Evolutionary conservation across 35 echinoderm and acorn worm species (phyloP).

Genomic region (Chiridota heheva): DNA sequence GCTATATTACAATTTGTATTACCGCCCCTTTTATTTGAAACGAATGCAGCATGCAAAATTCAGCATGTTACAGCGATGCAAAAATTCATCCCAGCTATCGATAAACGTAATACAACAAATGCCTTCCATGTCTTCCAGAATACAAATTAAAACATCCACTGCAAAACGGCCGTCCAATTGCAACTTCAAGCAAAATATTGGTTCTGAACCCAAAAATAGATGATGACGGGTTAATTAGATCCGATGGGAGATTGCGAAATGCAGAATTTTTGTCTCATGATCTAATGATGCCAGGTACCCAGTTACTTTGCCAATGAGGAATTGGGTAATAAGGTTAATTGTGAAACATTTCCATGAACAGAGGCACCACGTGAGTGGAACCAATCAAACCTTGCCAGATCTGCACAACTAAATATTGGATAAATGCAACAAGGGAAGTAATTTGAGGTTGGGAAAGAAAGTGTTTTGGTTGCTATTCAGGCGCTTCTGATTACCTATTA

Average conservation of each 20-base stretch:
- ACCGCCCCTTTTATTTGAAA: too few relatives aligned
- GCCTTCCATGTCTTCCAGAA: too few relatives aligned
- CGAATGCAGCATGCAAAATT: too few relatives aligned
- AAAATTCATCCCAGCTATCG: too few relatives aligned
- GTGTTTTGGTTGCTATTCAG: conserved; percentile 11
- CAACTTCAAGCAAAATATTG: background rate
- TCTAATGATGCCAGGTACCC: background rate
- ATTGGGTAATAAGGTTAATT: conserved; percentile 22
- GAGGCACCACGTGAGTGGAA: background rate
- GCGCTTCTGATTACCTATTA: too few relatives aligned
- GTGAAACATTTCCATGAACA: conserved; percentile 21
- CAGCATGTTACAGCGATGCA: too few relatives aligned
- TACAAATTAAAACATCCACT: background rate
- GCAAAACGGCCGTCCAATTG: background rate
- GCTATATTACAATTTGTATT: too few relatives aligned
- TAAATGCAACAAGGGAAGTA: conserved; percentile 9
- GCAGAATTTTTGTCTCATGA: background rate
- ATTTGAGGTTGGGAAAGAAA: conserved; percentile 18
- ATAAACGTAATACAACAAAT: too few relatives aligned
- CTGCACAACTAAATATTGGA: background rate
- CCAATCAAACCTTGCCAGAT: conserved; percentile 13
- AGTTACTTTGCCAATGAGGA: conserved; percentile 26
- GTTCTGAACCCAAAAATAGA: background rate
- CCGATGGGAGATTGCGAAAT: background rate
- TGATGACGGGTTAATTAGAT: background rate